Conservation (phyloP, 1,140 invertebrate genomes). For the Andricus grossulariae region DNA sequence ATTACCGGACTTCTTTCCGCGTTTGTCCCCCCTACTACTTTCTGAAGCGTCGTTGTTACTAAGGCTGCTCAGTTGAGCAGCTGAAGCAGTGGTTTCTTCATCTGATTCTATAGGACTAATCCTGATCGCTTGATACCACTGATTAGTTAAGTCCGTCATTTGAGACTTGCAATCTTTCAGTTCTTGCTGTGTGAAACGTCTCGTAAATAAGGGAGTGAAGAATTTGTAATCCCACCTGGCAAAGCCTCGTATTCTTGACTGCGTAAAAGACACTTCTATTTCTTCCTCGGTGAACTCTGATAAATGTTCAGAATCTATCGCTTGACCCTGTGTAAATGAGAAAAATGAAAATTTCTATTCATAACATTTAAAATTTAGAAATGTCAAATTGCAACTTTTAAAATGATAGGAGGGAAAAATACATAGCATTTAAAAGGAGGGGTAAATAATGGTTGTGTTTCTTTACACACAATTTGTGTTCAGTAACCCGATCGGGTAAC, state of each 20-base stretch:
- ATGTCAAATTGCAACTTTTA: too few species aligned
- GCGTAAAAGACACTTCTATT: conserved; percentile 85
- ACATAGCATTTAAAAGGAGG: too few species aligned
- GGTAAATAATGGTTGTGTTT: too few species aligned
- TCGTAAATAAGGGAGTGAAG: conserved; percentile 96
- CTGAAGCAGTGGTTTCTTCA: conserved; percentile 76
- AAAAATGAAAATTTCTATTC: conserved; percentile 32
- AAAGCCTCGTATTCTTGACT: conserved; percentile 87
- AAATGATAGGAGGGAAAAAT: too few species aligned
- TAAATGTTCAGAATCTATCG: conserved; percentile 96
- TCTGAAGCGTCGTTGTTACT: not conserved
- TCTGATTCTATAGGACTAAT: conserved; percentile 86
- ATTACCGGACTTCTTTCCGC: not conserved
- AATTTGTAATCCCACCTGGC: conserved; percentile 94
- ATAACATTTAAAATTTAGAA: too few species aligned
- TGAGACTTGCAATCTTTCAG: conserved; percentile 95
- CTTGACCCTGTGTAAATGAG: conserved; percentile 83
- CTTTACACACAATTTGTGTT: too few species aligned
- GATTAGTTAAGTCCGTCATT: conserved; percentile 96
- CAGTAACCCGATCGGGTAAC: too few species aligned
- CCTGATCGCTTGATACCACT: conserved; percentile 96
- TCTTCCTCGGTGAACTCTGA: conserved; percentile 97
- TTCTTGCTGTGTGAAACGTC: conserved; percentile 95
- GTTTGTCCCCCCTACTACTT: not conserved
- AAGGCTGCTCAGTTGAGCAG: conserved; percentile 58